phyloP scores from a whole-genome alignment of 2,113 vertebrate genomes.

The Arizona elegans region DNA sequence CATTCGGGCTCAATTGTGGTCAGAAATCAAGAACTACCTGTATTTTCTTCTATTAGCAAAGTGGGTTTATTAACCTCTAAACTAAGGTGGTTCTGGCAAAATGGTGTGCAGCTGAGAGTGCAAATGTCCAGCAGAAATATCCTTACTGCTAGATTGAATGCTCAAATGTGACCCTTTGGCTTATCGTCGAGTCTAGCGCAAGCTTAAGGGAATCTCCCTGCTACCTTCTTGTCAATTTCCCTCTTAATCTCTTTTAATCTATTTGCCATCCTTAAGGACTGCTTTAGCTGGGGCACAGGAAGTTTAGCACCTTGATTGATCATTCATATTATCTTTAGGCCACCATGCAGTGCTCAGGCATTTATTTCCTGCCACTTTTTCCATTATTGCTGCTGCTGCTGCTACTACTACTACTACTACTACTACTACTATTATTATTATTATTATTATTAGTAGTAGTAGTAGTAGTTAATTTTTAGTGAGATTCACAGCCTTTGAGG shows the following conservation, averaged over 20 bases:
- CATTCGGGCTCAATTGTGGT: neutral
- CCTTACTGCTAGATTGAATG: conserved; percentile 13
- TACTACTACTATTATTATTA: neutral
- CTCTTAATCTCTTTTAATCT: conserved; percentile 20
- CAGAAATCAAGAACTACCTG: neutral
- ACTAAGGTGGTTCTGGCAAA: neutral
- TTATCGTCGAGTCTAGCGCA: neutral
- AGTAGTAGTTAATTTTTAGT: too few species aligned
- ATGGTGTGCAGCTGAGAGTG: neutral
- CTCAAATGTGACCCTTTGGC: conserved; percentile 21
- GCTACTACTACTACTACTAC: neutral
- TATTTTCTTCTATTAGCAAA: neutral
- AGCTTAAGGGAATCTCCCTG: conserved; percentile 1
- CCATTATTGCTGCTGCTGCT: neutral
- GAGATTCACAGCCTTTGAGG: too few species aligned
- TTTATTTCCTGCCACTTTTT: conserved; percentile 2
- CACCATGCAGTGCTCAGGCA: neutral
- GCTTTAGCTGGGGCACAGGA: neutral
- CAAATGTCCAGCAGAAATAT: neutral
- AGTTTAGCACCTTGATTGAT: conserved; percentile 16
- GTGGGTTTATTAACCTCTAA: neutral
- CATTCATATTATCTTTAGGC: conserved; percentile 19
- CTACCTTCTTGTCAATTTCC: neutral
- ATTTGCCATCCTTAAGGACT: conserved; percentile 20
- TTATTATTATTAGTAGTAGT: neutral